A percentile compares a stretch with the other conserved stretches of the same genome.
These are phyloP conservation scores for Amniataba percoides DNA, from an alignment of 2,797 vertebrate genomes.

Conservation along the genomic window DNA sequence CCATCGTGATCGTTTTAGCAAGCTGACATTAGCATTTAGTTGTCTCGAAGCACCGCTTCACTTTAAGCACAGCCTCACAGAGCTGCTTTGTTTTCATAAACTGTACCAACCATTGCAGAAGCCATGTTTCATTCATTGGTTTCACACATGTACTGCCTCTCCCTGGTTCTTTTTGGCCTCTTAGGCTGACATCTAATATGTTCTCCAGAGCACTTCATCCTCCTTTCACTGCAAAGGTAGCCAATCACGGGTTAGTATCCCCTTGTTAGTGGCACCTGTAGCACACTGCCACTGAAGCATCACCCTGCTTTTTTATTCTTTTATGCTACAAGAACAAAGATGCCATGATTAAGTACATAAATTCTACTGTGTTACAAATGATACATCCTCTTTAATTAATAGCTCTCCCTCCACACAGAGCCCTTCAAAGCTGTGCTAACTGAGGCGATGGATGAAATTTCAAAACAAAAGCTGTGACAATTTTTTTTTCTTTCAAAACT, in stretches of 20 bases:
- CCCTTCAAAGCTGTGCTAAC: conserved; percentile 40
- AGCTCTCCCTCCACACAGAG: background rate
- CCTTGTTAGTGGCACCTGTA: conserved; percentile 11
- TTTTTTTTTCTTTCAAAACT: conserved; percentile 29
- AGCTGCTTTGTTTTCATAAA: background rate
- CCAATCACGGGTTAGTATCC: background rate
- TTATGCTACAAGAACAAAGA: conserved; percentile 11
- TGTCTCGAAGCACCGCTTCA: background rate
- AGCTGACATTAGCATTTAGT: background rate
- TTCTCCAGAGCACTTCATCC: background rate
- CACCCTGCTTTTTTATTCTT: conserved; percentile 2
- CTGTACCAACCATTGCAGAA: background rate
- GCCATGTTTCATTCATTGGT: background rate
- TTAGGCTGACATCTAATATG: background rate
- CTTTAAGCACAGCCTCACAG: background rate
- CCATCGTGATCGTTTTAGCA: background rate
- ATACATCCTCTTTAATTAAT: conserved; percentile 17
- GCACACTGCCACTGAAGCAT: background rate
- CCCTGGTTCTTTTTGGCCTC: background rate
- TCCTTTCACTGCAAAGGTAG: background rate
- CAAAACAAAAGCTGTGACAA: conserved; percentile 42
- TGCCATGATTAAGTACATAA: conserved; percentile 17
- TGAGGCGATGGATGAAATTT: conserved; percentile 26
- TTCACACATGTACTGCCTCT: background rate
- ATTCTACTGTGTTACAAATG: conserved; percentile 38